Conservation (phyloP, 2,113 vertebrate species). For the Ancistrus triradiatus region DNA sequence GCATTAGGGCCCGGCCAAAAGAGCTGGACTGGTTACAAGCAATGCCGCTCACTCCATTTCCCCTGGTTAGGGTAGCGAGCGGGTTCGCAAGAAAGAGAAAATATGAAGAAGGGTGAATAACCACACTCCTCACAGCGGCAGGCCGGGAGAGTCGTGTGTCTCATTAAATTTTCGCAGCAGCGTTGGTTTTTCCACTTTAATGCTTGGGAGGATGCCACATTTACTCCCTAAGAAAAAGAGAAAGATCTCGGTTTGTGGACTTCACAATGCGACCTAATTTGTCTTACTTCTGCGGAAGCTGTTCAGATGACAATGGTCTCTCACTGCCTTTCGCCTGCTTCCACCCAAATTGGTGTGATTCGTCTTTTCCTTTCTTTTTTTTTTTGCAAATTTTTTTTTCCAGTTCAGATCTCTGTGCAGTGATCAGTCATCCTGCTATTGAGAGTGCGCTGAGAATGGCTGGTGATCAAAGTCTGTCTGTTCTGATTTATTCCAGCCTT, state of each 20-base stretch:
- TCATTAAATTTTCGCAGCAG: conserved; percentile 68
- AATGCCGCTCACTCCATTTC: not conserved
- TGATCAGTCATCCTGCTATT: conserved; percentile 42
- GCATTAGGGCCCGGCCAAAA: conserved; percentile 36
- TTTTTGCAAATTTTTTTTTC: conserved; percentile 17
- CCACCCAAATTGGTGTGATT: conserved; percentile 34
- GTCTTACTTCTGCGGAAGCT: conserved; percentile 59
- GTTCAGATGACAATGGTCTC: conserved; percentile 49
- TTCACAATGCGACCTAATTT: conserved; percentile 59
- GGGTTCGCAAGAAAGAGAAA: conserved; percentile 17
- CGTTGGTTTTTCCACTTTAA: conserved; percentile 68
- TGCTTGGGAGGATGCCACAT: conserved; percentile 55
- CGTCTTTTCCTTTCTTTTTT: conserved; percentile 26
- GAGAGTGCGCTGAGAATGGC: conserved; percentile 40
- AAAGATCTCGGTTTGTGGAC: conserved; percentile 37
- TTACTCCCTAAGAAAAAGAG: conserved; percentile 50
- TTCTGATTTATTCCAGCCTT: conserved; percentile 44
- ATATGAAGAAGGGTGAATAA: conserved; percentile 47
- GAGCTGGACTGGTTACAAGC: conserved; percentile 37
- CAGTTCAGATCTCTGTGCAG: conserved; percentile 22
- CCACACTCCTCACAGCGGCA: conserved; percentile 52
- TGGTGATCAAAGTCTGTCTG: conserved; percentile 43
- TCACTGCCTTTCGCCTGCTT: conserved; percentile 32
- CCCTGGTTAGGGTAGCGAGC: not conserved
- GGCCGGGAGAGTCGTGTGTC: conserved; percentile 46